Base-by-base conservation (phyloP, 2,888 invertebrate genomes). In the Danaus chrysippus region DNA sequence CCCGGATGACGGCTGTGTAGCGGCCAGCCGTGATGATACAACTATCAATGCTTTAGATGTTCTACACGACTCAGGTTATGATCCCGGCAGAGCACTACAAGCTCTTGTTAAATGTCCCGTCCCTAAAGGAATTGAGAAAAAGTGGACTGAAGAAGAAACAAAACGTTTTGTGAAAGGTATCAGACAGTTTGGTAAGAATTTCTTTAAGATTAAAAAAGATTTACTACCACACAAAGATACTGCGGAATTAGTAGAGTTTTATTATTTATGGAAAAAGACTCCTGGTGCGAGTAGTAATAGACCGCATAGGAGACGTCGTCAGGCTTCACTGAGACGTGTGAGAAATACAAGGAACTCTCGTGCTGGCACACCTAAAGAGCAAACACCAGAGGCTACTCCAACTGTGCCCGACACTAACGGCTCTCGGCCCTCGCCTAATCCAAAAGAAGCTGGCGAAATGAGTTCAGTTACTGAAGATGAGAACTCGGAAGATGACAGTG, bases 241-340 rank as follows among this genome's bases (percentile, higher is more conserved):
- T 77, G 95, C 98, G 61, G 99, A 99, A 84, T 91, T 99, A 78
- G 98, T 99, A 60, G 98, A 99, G 86, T 99, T 97, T 92, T 99
- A 99, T 91, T 99, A 99, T 91, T 93, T 98, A 80, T 99, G 99
- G 99, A 99, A 99, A 92, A 99, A 99, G 92, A 98, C 99, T 46
- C 98, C 99, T 17, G 98, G 98, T 76, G 99, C 99, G 67, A 97
- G 97, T 84, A 98, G 97, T 83, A 98, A 98, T 86, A 94, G 99
- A 73, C 98, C 98, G 34, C 98, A 98, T 81, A 93, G 98, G 70
- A 93, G 98, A 80, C 92, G 98, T 69, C 92, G 97, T 59, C 97
- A 96, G 83, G 96, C 96, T 73, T 97, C 97, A 58, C 90, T 98
- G 74, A 93, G 97, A 72, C 93, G 98, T 76, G 97, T 97, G 71